Evolutionary conservation across 2,797 vertebrate genomes (phyloP), one percentile per base, ranked within the genome.

Genomic region (Myotis findleyi): DNA sequence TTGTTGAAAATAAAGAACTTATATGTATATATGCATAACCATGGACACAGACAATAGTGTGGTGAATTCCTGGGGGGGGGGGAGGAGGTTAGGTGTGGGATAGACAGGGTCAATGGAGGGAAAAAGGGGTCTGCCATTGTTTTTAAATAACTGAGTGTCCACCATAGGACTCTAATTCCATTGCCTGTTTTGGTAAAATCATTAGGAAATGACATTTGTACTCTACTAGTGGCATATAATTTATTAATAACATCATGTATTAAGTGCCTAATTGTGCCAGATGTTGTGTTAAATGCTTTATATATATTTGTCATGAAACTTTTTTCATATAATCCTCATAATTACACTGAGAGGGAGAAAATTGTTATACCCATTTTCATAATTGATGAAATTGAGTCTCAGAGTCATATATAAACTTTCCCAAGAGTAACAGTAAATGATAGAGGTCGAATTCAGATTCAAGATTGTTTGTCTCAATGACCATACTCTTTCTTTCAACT

Each of bases 141-240:
- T 86, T 84, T 89, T 30, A 53, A 95, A 94, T 55, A 90, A 83
- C 16, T 13, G 25, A 75, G 7, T 55, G 36, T 90, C 36, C 38
- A 83, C 66, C 8, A 80, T 9, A 55, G 16, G 59, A 55, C 27
- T 79, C 77, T 77, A 86, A 81, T 85, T 91, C 21, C 13, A 77
- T 95, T 84, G 33, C 6, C 6, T 92, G 13, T 86, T 93, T 94
- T 89, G n/a, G 36, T 89, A 83, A 80, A 95, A 91, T 93, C 36
- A 93, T 90, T 87, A 94, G 68, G 47, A 95, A 92, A 55, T 89
- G 93, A 59, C 83, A 47, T 89, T 89, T 82, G 2, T 88, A 27
- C 44, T 86, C 12, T 6, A 80, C 9, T 82, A 55, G 20, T 57
- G 57, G 49, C 16, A 81, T 75, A 30, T 71, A 93, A 36, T 55